Base-by-base conservation (phyloP, 1,140 invertebrate genomes). In the Leptinotarsa lineolata region DNA sequence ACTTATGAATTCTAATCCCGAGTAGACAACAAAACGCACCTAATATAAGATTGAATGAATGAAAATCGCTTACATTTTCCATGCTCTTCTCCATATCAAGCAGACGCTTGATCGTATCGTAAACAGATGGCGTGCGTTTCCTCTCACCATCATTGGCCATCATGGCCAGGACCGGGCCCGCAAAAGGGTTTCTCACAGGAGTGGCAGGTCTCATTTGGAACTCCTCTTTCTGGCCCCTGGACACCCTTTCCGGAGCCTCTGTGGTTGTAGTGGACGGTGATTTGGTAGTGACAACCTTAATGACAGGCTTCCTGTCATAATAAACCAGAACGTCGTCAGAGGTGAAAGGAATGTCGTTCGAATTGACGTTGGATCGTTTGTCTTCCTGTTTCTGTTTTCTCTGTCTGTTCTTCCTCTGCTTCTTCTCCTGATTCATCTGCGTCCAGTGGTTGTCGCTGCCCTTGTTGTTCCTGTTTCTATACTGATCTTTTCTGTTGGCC, bases 161-260 rank as follows among this genome's bases (percentile, higher is more conserved):
- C 77, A 87, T 81, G 63, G 87, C 81, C 45, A 86, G 77, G 11
- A 88, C 83, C 6, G 85, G 85, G 54, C 83, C 81, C 68, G 86
- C 85, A 78, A 87, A 87, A 21, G 85, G 83, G 66, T 85, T 81
- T 65, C 84, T 82, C 16, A 85, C 81, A 74, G 86, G 81, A 16
- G 83, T 85, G 6, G 89, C 86, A 6, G 89, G 89, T 81, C 89
- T 81, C 59, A 88, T 85, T 77, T 90, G 80, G 3, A 89, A 86
- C 12, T 89, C 86, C 82, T 91, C 90, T 76, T 90, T 89, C 76
- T 91, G 88, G 16, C 89, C 90, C 59, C 84, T 73, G 4, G 45
- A 54, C 12, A 78, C 76, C 65, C 76, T 75, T 60, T 76, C 80
- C 4, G 80, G 68, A 30, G 58, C 66, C n/a, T 73, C 70, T 16